Conservation (phyloP, 2,797 vertebrate species). For the Gymnocypris eckloni region DNA sequence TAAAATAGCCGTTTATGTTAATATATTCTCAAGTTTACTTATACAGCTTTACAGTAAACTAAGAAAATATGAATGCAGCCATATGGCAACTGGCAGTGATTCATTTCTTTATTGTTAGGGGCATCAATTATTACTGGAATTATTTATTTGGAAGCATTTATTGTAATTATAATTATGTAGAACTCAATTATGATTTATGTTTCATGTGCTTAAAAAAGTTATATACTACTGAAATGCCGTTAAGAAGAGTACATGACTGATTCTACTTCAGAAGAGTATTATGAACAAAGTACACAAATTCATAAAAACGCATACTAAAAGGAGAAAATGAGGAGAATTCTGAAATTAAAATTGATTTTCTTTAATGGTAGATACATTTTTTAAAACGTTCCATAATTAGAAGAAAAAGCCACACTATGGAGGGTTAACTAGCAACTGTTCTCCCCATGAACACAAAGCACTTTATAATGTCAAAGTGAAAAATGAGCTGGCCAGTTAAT, state of each 20-base stretch:
- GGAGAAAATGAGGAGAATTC: neutral
- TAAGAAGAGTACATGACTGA: neutral
- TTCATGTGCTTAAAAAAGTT: neutral
- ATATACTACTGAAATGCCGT: neutral
- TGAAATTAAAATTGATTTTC: neutral
- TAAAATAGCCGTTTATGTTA: neutral
- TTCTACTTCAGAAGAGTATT: neutral
- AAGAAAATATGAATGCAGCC: neutral
- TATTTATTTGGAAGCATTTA: slow-evolving; percentile 13
- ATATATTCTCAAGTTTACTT: neutral
- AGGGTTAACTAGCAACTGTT: slow-evolving; percentile 17
- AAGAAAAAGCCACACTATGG: neutral
- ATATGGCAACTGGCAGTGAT: slow-evolving; percentile 2
- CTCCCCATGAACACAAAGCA: neutral
- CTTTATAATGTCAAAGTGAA: slow-evolving; percentile 12
- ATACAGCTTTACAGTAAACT: neutral
- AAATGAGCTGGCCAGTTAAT: slow-evolving; percentile 24
- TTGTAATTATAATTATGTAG: neutral
- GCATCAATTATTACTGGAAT: neutral
- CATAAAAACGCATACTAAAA: neutral
- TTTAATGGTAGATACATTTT: neutral
- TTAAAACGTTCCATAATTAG: neutral
- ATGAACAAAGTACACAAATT: neutral
- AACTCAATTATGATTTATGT: slow-evolving; percentile 1
- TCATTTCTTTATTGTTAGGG: neutral